Conservation (phyloP, 2,113 vertebrate genomes). For the Chionodraco myersi region DNA sequence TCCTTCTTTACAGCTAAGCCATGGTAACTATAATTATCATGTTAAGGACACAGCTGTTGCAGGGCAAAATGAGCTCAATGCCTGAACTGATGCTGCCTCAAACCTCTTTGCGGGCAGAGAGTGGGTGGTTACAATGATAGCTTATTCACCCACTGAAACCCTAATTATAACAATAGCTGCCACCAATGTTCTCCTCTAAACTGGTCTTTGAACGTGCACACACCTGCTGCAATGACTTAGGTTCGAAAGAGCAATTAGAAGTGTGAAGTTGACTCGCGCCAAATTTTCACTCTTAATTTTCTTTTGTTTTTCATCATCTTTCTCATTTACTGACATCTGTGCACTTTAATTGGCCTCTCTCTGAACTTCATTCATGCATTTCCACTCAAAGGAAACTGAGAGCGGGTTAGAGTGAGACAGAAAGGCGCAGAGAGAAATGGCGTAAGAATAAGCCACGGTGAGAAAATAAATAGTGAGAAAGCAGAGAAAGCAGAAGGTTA, state of each 20-base stretch:
- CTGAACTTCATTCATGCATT: neutral
- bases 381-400: conserved; percentile 8
- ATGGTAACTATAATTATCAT: conserved; percentile 40
- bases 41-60: conserved; percentile 60
- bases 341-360: conserved; percentile 11
- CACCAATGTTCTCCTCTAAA: conserved; percentile 52
- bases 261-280: conserved; percentile 3
- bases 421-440: neutral
- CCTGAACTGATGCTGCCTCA: conserved; percentile 40
- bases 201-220: conserved; percentile 36
- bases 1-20: conserved; percentile 29
- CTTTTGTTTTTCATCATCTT: neutral
- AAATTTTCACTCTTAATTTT: neutral
- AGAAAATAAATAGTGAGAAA: conserved; percentile 7
- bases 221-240: conserved; percentile 49
- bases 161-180: conserved; percentile 60
- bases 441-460: conserved; percentile 1
- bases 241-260: conserved; percentile 10
- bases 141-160: conserved; percentile 44
- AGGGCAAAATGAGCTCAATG: conserved; percentile 40
- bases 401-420: conserved; percentile 12
- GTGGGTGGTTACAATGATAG: conserved; percentile 40
- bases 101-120: conserved; percentile 44
- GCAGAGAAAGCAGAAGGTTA: conserved; percentile 30
- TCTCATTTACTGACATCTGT: conserved; percentile 35